A percentile compares a stretch with the other conserved stretches of the same genome.
These are phyloP conservation scores for Mnemiopsis leidyi DNA, from an alignment of 37 sponge, comb jelly and placozoan genomes.

Conservation along the genomic window DNA sequence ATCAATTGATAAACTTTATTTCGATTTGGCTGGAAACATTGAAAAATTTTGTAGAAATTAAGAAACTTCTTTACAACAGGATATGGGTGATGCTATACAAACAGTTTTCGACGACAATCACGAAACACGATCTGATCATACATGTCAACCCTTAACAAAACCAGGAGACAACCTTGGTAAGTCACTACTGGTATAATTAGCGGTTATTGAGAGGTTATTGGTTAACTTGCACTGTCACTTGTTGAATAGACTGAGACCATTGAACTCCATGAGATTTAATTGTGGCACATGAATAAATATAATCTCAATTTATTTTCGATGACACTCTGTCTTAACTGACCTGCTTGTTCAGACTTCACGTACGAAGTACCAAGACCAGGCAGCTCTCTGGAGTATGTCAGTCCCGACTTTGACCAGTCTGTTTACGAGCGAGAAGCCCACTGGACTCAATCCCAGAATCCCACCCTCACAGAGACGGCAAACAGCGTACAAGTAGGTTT, in stretches of 20 bases:
- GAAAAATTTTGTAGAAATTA: too few relatives aligned
- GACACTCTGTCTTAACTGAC: too few relatives aligned
- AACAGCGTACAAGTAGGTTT: not conserved
- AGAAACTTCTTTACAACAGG: too few relatives aligned
- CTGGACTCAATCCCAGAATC: not conserved
- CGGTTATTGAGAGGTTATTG: too few relatives aligned
- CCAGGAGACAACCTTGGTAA: not conserved
- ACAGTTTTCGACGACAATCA: not conserved
- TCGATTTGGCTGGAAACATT: too few relatives aligned
- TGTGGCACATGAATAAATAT: too few relatives aligned
- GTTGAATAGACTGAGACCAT: too few relatives aligned
- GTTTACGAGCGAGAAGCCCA: not conserved
- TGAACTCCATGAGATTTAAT: too few relatives aligned
- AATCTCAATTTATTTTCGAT: too few relatives aligned
- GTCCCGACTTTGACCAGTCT: not conserved
- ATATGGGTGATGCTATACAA: not conserved
- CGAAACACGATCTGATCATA: not conserved
- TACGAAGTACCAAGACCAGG: not conserved
- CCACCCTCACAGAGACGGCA: not conserved
- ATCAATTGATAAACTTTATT: too few relatives aligned
- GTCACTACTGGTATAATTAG: too few relatives aligned
- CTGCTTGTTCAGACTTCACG: not conserved
- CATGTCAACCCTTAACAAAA: not conserved
- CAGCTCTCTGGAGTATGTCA: not conserved
- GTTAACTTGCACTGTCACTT: too few relatives aligned